Conservation (phyloP, 2,888 invertebrate genomes). For the Drosophila rellima region DNA sequence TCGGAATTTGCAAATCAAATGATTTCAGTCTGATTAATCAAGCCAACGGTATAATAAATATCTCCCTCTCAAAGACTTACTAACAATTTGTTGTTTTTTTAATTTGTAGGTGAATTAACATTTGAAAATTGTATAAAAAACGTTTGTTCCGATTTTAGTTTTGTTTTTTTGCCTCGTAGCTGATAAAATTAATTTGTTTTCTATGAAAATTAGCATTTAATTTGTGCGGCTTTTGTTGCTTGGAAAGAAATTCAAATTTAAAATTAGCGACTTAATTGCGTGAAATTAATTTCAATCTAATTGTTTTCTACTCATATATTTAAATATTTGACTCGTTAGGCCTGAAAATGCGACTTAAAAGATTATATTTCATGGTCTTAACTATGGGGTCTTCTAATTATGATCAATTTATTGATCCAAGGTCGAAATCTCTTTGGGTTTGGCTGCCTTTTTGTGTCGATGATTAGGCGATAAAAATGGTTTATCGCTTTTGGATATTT, state of each 20-base stretch:
- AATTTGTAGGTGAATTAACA: slow-evolving; percentile 45
- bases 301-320: slow-evolving; percentile 34
- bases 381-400: slow-evolving; percentile 43
- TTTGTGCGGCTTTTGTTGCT: slow-evolving; percentile 54
- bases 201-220: slow-evolving; percentile 66
- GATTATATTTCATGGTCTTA: slow-evolving; percentile 46
- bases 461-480: slow-evolving; percentile 45
- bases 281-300: slow-evolving; percentile 74
- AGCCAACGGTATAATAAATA: slow-evolving; percentile 9
- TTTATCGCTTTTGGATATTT: slow-evolving; percentile 33
- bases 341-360: slow-evolving; percentile 22
- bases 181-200: slow-evolving; percentile 61
- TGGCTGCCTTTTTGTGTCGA: slow-evolving; percentile 23
- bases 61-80: slow-evolving; percentile 10
- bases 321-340: slow-evolving; percentile 28
- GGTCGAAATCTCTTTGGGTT: slow-evolving; percentile 45
- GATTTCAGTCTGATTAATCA: slow-evolving; percentile 29
- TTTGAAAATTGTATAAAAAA: slow-evolving; percentile 26
- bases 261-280: slow-evolving; percentile 66
- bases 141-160: slow-evolving; percentile 8
- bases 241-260: slow-evolving; percentile 52
- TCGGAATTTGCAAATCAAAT: slow-evolving; percentile 70
- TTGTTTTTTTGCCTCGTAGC: slow-evolving; percentile 14
- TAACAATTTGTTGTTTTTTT: slow-evolving; percentile 22
- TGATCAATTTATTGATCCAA: slow-evolving; percentile 47